Evolutionary conservation across 2,888 invertebrate genomes (phyloP).

Genomic region (Dasysyrphus albostriatus): DNA sequence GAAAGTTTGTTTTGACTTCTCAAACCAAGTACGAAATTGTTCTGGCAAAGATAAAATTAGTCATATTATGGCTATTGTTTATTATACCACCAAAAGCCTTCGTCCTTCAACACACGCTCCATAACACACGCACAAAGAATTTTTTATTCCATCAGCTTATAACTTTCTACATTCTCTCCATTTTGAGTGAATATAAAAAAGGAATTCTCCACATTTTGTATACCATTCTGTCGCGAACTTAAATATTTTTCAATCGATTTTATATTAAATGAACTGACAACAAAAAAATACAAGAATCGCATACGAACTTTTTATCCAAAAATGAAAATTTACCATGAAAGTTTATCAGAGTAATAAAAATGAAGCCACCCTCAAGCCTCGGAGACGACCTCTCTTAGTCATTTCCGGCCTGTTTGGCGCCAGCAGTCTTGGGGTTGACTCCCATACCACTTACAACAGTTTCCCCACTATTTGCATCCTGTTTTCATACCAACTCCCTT

Average conservation of each 20-base stretch:
- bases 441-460: constrained; percentile 39
- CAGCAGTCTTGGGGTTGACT: constrained; percentile 56
- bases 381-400: constrained; percentile 49
- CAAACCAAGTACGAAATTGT: background rate
- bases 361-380: constrained; percentile 49
- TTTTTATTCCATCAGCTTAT: background rate
- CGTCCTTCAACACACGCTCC: background rate
- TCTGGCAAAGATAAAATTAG: background rate
- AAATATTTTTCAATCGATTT: constrained; percentile 66
- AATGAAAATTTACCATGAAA: constrained; percentile 30
- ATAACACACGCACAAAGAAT: background rate
- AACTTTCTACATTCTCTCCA: background rate
- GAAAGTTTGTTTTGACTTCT: constrained; percentile 8
- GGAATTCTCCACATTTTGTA: constrained; percentile 16
- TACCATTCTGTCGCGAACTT: constrained; percentile 14
- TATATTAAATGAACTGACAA: constrained; percentile 33
- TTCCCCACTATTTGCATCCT: constrained; percentile 57
- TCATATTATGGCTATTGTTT: background rate
- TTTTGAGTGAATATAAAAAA: background rate
- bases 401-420: constrained; percentile 68
- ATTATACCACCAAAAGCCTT: background rate
- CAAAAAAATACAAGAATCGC: background rate
- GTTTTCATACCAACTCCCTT: constrained; percentile 49
- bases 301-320: constrained; percentile 33
- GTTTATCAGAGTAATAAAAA: constrained; percentile 49